Percentiles rank a stretch among this genome's conserved stretches.
These are phyloP conservation scores for Euzetes globulus DNA, from an alignment of 2,888 invertebrate species.

Conservation along the genomic window DNA sequence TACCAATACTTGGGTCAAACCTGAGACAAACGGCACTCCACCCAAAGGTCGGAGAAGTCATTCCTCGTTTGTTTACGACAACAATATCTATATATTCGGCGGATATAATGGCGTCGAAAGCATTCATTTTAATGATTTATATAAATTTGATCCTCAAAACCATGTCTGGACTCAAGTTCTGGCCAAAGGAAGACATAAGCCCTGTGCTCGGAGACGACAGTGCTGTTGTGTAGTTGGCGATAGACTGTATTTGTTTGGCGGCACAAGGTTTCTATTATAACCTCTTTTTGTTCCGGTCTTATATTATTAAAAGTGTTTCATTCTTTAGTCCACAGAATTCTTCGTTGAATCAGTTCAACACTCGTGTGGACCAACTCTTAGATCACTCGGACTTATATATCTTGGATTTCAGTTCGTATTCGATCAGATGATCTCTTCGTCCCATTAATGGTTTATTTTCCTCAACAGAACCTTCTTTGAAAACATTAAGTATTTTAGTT, in stretches of 20 bases:
- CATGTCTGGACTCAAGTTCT: slow-evolving; percentile 48
- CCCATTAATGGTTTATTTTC: neutral
- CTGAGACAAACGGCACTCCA: slow-evolving; percentile 54
- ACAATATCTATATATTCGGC: slow-evolving; percentile 76
- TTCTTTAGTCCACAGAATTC: neutral
- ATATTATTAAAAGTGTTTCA: neutral
- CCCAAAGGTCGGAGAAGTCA: slow-evolving; percentile 80
- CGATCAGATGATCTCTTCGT: neutral
- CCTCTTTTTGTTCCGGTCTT: neutral
- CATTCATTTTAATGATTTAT: slow-evolving; percentile 74
- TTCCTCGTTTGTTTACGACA: slow-evolving; percentile 73
- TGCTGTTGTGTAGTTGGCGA: slow-evolving; percentile 67
- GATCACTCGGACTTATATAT: slow-evolving; percentile 77
- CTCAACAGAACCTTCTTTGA: neutral
- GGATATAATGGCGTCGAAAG: slow-evolving; percentile 72
- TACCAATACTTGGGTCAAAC: slow-evolving; percentile 61
- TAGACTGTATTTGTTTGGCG: slow-evolving; percentile 76
- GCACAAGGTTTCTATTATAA: slow-evolving; percentile 61
- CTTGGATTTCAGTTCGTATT: slow-evolving; percentile 58
- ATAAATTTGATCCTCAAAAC: slow-evolving; percentile 58
- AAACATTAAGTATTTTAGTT: neutral
- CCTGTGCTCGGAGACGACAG: slow-evolving; percentile 55
- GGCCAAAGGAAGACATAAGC: slow-evolving; percentile 44
- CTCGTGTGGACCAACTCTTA: slow-evolving; percentile 50
- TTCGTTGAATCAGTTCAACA: neutral